Base-by-base conservation (phyloP, 1,140 invertebrate species). In the Drosophila lowei region DNA sequence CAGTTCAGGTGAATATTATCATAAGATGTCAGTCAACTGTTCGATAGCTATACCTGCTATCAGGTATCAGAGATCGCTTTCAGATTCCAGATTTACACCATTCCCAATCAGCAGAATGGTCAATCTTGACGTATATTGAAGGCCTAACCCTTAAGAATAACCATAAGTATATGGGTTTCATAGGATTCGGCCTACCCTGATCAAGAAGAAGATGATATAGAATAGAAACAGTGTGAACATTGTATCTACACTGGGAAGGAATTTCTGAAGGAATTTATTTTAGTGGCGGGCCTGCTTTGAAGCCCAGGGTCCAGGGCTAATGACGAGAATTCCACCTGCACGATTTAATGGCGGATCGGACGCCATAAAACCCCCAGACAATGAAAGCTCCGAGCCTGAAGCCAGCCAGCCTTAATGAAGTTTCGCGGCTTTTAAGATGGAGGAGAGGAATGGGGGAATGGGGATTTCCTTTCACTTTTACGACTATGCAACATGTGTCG, bases 401-500 rank as follows among this genome's bases (percentile, higher is more conserved):
- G 56, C 41, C 63, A 28, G 9, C n/a, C n/a, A n/a, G n/a, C 18
- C 48, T 44, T 72, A 72, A 72, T 72, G 58, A 72, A 72, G 52
- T 64, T 73, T 53, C 11, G 9, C 53, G 52, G 47, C 28, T 57
- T 47, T 13, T 58, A 50, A 71, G 53, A 50, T 38, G 34, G 21
- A 3, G 48, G 23, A 28, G 62, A 25, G 47, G n/a, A 55, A 41
- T 25, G 62, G 30, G 5, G 43, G 50, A 16, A 38, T 13, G 48
- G 58, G 28, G 25, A 16, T 23, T 30, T 60, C 30, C 61, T 57
- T 68, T 70, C 34, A 13, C 56, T 70, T 72, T 72, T 57, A 64
- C 53, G 71, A 72, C 68, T 53, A 55, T 54, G 68, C 70, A 72
- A 72, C 58, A 72, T 72, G 58, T 72, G 70, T 58, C 49, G 48